Evolutionary conservation across 2,888 invertebrate genomes (phyloP).

Genomic region (Gortyna flavago): DNA sequence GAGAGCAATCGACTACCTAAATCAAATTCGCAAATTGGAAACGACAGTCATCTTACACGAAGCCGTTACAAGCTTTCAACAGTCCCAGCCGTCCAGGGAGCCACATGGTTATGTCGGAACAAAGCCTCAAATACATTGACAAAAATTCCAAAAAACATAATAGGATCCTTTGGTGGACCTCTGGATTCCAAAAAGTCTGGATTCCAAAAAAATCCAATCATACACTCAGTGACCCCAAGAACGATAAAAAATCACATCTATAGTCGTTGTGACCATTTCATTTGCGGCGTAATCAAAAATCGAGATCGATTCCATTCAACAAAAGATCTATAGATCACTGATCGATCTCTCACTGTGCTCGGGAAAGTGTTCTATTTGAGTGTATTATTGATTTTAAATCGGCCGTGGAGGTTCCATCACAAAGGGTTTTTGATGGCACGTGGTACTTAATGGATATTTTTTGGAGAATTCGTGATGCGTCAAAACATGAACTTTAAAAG

Average conservation of each 20-base stretch:
- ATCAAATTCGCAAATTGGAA: background rate
- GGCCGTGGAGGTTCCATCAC: conserved; percentile 78
- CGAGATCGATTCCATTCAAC: conserved; percentile 85
- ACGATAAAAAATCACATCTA: conserved; percentile 68
- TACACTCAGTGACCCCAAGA: conserved; percentile 63
- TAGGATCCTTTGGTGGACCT: conserved; percentile 54
- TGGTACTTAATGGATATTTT: conserved; percentile 43
- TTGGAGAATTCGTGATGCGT: conserved; percentile 12
- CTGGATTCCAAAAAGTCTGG: conserved; percentile 41
- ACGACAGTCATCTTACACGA: background rate
- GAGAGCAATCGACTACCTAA: background rate
- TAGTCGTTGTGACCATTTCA: conserved; percentile 74
- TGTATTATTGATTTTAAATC: conserved; percentile 88
- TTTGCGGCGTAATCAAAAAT: conserved; percentile 83
- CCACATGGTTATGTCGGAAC: conserved; percentile 10
- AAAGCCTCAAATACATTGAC: conserved; percentile 33
- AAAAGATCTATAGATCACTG: conserved; percentile 86
- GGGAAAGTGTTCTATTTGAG: conserved; percentile 84
- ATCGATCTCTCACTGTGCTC: conserved; percentile 88
- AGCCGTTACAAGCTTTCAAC: background rate
- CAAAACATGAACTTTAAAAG: conserved; percentile 1
- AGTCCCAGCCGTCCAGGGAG: background rate
- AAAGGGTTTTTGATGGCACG: conserved; percentile 72
- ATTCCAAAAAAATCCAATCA: conserved; percentile 65
- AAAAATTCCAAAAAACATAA: conserved; percentile 45